Base-by-base conservation (phyloP, 64 coral and sea anemone species). In the Montipora sp. region DNA sequence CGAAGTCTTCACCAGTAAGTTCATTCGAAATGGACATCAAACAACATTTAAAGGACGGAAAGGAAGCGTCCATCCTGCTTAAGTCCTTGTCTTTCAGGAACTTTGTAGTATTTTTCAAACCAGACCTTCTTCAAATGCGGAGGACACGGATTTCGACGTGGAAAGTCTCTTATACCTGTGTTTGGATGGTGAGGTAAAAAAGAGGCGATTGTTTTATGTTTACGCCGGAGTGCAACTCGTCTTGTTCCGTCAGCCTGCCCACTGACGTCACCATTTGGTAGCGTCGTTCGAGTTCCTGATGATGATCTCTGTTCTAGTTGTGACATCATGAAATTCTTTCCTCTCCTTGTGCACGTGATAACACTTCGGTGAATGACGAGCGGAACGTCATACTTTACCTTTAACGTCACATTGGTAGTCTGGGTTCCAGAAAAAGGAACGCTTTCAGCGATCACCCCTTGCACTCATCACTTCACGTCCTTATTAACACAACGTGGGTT, bases 401-500 rank as follows among this genome's bases (percentile, higher is more conserved):
- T 36, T 0, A 36, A 36, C 27, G 27, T 36, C 2, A 36, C 36
- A 36, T 36, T 36, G 2, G 36, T 36, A 36, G 20, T 21, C 69
- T 73, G 69, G 69, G 69, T 73, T n/a, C 36, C 4, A 75, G 36
- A 14, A 47, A 83, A 81, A 83, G 43, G 80, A 59, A 23, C 80
- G 18, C 43, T 90, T 50, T 80, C 22, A 79, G 19, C 36, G 21
- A 58, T 6, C 73, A 5, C 6, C 0, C 14, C 51, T 57, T 8
- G 15, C 49, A 12, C 45, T 48, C 57, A 14, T 1, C 47, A 8
- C 0, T 75, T 83, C 48, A 59, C 3, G 89, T 2, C 43, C 79
- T 51, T 20, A 24, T 60, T 91, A 79, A 83, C 83, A 67, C 89
- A 91, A 91, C 89, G 89, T 91, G 89, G 79, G 53, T 47, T 83